Conservation (phyloP, 2,888 invertebrate genomes). For the Cremastobaeus sp. region DNA sequence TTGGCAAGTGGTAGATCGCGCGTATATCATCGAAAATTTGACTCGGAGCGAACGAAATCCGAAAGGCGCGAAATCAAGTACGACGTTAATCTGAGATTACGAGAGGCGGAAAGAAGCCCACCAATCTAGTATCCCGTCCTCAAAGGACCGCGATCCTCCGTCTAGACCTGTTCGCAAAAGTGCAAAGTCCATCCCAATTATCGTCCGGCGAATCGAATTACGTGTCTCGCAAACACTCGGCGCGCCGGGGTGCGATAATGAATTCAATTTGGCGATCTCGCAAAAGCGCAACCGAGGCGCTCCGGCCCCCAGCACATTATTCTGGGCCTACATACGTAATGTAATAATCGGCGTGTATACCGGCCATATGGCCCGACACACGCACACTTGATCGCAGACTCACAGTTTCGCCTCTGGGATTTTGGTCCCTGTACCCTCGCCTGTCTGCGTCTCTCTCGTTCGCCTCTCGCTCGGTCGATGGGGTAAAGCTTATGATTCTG, state of each 20-base stretch:
- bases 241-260: constrained; percentile 71
- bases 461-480: constrained; percentile 22
- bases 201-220: constrained; percentile 57
- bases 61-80: not conserved
- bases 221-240: constrained; percentile 52
- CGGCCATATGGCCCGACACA: constrained; percentile 74
- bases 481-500: constrained; percentile 68
- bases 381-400: constrained; percentile 62
- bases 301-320: constrained; percentile 57
- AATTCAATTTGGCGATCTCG: constrained; percentile 76
- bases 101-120: constrained; percentile 2
- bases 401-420: constrained; percentile 38
- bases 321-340: constrained; percentile 76
- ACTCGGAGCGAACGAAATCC: not conserved
- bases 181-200: constrained; percentile 55
- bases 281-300: constrained; percentile 76
- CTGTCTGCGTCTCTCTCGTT: constrained; percentile 1
- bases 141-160: not conserved
- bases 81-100: constrained; percentile 38
- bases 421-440: not conserved
- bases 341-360: constrained; percentile 77
- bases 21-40: not conserved
- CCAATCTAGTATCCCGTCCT: not conserved
- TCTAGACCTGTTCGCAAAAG: constrained; percentile 18
- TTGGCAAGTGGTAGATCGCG: too few species aligned